A percentile compares a stretch with the other conserved stretches of the same genome.
Evolutionary conservation across 2,797 vertebrate species (phyloP).

Genomic region (Pogonophryne albipinna): DNA sequence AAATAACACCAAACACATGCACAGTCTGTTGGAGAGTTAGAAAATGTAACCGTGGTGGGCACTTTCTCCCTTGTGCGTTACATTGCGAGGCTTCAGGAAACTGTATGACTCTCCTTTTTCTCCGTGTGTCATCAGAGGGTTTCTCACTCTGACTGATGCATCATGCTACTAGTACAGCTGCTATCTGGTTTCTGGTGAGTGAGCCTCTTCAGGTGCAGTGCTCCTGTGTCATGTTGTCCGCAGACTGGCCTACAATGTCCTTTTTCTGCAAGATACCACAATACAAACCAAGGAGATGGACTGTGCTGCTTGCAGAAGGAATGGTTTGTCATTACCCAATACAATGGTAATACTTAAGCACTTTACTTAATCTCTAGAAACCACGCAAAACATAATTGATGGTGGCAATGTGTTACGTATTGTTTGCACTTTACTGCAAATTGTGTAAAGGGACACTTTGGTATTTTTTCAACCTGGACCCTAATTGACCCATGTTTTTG

Average conservation of each 20-base stretch:
- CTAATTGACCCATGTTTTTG: too few species aligned
- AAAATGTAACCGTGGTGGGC: constrained; percentile 50
- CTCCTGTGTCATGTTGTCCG: constrained; percentile 73
- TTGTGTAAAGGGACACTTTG: not conserved
- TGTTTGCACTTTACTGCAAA: not conserved
- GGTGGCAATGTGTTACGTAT: not conserved
- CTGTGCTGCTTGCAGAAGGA: not conserved
- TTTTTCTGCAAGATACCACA: constrained; percentile 59
- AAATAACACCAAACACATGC: constrained; percentile 68
- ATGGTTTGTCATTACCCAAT: constrained; percentile 6
- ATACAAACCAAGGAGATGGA: constrained; percentile 1
- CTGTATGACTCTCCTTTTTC: constrained; percentile 34
- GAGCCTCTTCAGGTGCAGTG: constrained; percentile 84
- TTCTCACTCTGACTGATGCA: constrained; percentile 31
- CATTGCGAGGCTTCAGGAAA: constrained; percentile 41
- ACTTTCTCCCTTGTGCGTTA: constrained; percentile 47
- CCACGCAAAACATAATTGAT: not conserved
- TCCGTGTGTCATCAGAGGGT: constrained; percentile 62
- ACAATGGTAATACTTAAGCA: not conserved
- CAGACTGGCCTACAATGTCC: constrained; percentile 57
- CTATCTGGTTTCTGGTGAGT: constrained; percentile 61
- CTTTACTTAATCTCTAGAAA: not conserved
- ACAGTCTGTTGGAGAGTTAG: constrained; percentile 57
- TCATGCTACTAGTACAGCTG: constrained; percentile 57
- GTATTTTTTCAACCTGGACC: too few species aligned